Evolutionary conservation across 2,888 invertebrate genomes (phyloP).

Genomic region (Nemurella pictetii): DNA sequence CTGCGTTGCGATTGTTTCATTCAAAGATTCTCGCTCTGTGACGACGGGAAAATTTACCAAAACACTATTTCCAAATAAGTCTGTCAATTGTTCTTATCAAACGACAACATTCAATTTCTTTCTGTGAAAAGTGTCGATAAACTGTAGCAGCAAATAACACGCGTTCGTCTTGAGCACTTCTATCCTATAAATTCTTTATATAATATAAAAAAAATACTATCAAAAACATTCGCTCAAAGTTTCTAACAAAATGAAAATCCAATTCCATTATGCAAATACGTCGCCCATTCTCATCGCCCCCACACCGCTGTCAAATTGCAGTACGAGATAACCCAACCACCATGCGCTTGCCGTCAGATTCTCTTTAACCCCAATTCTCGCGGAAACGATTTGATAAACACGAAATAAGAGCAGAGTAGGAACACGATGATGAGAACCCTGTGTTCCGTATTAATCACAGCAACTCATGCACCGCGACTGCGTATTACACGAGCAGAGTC

Average conservation of each 20-base stretch:
- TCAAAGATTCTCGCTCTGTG: no score
- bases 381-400: not conserved
- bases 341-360: not conserved
- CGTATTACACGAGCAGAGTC: not conserved
- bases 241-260: not conserved
- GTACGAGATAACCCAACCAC: not conserved
- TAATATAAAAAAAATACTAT: not conserved
- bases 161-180: not conserved
- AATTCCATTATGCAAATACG: constrained; percentile 16
- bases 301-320: not conserved
- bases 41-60: no score
- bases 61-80: no score
- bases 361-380: not conserved
- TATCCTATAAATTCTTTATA: not conserved
- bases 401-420: not conserved
- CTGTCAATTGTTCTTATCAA: not conserved
- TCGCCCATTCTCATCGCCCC: not conserved
- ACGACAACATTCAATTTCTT: not conserved
- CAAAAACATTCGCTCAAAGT: not conserved
- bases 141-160: not conserved
- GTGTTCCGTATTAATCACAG: not conserved
- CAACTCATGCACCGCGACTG: no score
- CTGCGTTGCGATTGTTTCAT: no score
- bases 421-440: not conserved
- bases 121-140: not conserved